Evolutionary conservation across 92 coral and sea anemone genomes (phyloP).

Genomic region (Palythoa grandis): DNA sequence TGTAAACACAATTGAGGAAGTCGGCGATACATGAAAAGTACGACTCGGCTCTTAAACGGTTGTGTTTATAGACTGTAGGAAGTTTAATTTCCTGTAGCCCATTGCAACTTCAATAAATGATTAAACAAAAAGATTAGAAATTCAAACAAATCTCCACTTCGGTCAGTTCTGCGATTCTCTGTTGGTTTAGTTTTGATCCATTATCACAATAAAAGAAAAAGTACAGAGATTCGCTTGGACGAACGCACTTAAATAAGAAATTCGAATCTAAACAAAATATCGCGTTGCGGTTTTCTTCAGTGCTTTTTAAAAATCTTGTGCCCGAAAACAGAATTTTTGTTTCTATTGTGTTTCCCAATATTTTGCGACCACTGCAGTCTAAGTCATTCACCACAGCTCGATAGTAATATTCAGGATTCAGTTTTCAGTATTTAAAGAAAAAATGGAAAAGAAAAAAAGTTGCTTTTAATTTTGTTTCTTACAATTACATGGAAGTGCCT

Average conservation of each 20-base stretch:
- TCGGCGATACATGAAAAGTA: conserved; percentile 23
- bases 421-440: no score
- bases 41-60: conserved; percentile 4
- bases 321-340: background rate
- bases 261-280: background rate
- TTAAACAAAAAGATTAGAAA: conserved; percentile 15
- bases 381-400: background rate
- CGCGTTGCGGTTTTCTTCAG: background rate
- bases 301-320: background rate
- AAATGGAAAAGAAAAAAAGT: no score
- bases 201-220: background rate
- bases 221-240: background rate
- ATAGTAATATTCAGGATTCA: no score
- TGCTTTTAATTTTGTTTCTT: no score
- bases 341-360: background rate
- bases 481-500: background rate
- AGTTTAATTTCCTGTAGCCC: conserved; percentile 37
- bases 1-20: conserved; percentile 1
- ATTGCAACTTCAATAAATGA: conserved; percentile 20
- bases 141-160: background rate
- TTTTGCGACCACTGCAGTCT: background rate
- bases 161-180: background rate
- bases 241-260: background rate
- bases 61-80: conserved; percentile 32
- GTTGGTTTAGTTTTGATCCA: background rate